These are phyloP conservation scores for Oxyscelio sp. DNA, from an alignment of 2,888 invertebrate species.

Conservation along the genomic window DNA sequence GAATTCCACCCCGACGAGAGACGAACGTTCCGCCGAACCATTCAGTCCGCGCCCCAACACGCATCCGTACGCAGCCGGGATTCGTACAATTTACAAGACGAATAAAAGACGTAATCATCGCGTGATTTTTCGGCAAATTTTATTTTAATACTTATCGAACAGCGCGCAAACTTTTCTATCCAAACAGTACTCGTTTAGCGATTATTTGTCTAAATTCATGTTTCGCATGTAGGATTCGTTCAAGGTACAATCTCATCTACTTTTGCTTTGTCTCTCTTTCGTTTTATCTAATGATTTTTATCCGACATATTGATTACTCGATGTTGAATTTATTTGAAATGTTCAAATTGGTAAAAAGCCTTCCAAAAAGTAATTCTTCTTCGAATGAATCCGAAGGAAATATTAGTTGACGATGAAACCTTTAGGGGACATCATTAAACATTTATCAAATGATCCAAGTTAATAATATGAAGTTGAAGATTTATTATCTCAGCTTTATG, in stretches of 20 bases:
- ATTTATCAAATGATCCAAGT: constrained; percentile 9
- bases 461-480: constrained; percentile 3
- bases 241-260: constrained; percentile 20
- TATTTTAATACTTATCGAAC: constrained; percentile 4
- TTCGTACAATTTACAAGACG: constrained; percentile 20
- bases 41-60: constrained; percentile 76
- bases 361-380: no score
- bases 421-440: not conserved
- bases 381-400: no score
- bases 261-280: constrained; percentile 19
- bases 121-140: constrained; percentile 2
- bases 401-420: not conserved
- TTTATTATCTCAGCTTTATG: constrained; percentile 11
- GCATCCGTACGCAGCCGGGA: constrained; percentile 63
- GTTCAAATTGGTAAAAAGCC: no score
- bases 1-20: constrained; percentile 74
- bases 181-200: not conserved
- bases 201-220: not conserved
- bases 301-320: constrained; percentile 31
- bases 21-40: constrained; percentile 70
- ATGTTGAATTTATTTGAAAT: constrained; percentile 10
- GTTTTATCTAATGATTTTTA: constrained; percentile 23
- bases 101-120: constrained; percentile 12
- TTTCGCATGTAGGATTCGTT: constrained; percentile 14
- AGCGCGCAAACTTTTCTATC: not conserved